Conservation (phyloP, 2,113 vertebrate species). For the Dipodomys ordii region DNA sequence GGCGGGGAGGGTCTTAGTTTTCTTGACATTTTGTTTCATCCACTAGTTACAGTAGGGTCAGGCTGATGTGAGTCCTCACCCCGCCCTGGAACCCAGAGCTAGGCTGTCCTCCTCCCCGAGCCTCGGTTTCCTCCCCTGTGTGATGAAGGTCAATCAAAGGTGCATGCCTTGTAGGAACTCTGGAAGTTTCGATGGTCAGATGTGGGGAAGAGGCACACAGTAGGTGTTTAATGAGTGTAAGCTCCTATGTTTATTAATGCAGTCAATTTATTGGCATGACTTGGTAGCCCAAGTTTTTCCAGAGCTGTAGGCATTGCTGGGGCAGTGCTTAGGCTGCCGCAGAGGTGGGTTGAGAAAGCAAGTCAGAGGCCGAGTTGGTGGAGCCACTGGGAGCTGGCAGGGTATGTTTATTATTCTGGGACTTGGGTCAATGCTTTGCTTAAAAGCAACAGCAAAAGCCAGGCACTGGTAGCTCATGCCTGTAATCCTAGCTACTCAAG, state of each 20-base stretch:
- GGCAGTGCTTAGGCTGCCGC: neutral
- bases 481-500: too few species aligned
- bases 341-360: neutral
- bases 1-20: neutral
- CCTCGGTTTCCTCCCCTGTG: slow-evolving; percentile 25
- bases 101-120: neutral
- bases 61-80: neutral
- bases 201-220: neutral
- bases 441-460: neutral
- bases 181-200: neutral
- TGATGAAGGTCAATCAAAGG: neutral
- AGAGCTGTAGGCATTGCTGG: neutral
- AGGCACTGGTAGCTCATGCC: too few species aligned
- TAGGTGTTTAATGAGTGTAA: neutral
- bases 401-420: neutral
- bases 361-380: neutral
- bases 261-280: neutral
- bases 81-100: neutral
- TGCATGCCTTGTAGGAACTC: neutral
- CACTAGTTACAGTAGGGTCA: neutral
- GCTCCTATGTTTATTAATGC: neutral
- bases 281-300: neutral
- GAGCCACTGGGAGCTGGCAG: neutral
- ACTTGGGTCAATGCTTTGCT: neutral
- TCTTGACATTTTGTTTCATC: neutral